These are phyloP conservation scores for Campopleginae sp. DNA, from an alignment of 2,888 invertebrate species.

Conservation along the genomic window DNA sequence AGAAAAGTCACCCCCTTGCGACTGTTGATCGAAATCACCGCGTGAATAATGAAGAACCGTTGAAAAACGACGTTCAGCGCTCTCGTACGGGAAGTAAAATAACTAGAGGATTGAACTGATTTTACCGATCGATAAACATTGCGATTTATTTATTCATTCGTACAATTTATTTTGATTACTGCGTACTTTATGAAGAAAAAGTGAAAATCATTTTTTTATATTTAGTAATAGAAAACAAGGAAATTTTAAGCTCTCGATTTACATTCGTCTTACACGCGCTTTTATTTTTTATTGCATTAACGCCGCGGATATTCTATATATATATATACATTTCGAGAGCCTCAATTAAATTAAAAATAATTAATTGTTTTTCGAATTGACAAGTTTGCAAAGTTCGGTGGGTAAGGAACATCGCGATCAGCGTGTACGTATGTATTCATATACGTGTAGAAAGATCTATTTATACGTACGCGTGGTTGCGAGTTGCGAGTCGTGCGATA, in stretches of 20 bases:
- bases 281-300: neutral
- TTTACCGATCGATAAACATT: slow-evolving; percentile 13
- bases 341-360: neutral
- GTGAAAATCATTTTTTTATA: neutral
- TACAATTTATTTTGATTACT: neutral
- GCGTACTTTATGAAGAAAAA: neutral
- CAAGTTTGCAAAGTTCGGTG: slow-evolving; percentile 1
- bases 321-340: neutral
- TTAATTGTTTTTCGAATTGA: neutral
- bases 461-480: neutral
- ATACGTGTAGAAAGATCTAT: slow-evolving; percentile 1
- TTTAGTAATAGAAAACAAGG: neutral
- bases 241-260: neutral
- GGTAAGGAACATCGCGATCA: slow-evolving; percentile 30
- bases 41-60: slow-evolving; percentile 64
- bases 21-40: slow-evolving; percentile 56
- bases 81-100: neutral
- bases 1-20: slow-evolving; percentile 47
- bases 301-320: no score
- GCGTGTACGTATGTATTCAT: neutral
- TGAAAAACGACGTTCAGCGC: slow-evolving; percentile 10
- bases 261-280: neutral
- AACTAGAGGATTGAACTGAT: slow-evolving; percentile 7
- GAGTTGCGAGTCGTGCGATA: neutral
- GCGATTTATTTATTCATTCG: neutral